Base-by-base conservation (phyloP, 64 coral and sea anemone genomes). In the Pachyseris speciosa region DNA sequence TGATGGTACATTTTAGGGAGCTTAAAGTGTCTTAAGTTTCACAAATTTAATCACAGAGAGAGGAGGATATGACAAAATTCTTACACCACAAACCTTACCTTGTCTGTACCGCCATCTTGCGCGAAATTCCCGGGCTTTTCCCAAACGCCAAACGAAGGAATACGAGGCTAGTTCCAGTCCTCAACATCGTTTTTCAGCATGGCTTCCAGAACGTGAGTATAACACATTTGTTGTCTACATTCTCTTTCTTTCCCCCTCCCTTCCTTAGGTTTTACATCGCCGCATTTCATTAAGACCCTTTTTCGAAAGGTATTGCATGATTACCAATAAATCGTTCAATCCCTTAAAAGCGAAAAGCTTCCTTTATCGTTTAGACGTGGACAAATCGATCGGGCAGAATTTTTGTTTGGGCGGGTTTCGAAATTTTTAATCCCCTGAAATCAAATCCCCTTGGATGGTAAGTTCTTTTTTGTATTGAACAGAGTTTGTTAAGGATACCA, bases 41-140 rank as follows among this genome's bases (percentile, higher is more conserved):
- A n/a, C n/a, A n/a, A n/a, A n/a, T n/a, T n/a, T 20, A 58, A 20
- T 58, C 16, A 20, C n/a, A 58, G 15, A 58, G 15, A 20, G n/a
- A 19, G 11, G 16, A 58, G n/a, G n/a, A 13, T 19, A 4, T 0
- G 19, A 19, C 16, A 40, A 63, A 88, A 30, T 7, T 49, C 9
- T 2, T 2, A 42, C 0, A 25, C 8, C 2, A 5, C 2, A 1
- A 44, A 15, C 49, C 17, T 9, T 41, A 59, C 88, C 83, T 85
- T 44, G 37, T 49, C n/a, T 28, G 65, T 80, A 64, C 94, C 88
- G 94, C 94, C 94, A 91, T 91, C 45, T 91, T 95, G 80, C 55
- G 83, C 37, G 4, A 12, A 17, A 20, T 80, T 37, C 75, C 75
- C 30, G 75, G 75, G 28, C 20, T 80, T 94, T 87, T 67, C 80